phyloP scores from a whole-genome alignment of 2,888 invertebrate species.

The Fragum whitleyi region DNA sequence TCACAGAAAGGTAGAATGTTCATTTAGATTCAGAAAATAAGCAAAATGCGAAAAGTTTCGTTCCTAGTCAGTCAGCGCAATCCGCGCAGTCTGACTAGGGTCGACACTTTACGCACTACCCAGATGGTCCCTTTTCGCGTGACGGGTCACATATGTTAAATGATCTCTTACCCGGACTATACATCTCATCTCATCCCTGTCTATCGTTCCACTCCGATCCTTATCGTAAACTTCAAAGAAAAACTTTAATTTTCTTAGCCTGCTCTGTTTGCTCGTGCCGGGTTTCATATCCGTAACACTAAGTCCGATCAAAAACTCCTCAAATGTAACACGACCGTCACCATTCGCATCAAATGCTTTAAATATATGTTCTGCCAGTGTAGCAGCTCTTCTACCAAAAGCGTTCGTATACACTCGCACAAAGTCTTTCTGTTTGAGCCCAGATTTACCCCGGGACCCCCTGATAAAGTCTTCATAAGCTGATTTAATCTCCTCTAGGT shows the following conservation, averaged over 20 bases:
- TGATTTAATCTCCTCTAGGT: slow-evolving; percentile 50
- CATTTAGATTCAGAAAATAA: too few relatives aligned
- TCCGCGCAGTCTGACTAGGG: too few relatives aligned
- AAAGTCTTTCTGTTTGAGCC: slow-evolving; percentile 45
- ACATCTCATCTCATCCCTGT: slow-evolving; percentile 56
- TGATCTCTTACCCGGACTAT: slow-evolving; percentile 53
- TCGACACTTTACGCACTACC: too few relatives aligned
- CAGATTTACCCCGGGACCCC: slow-evolving; percentile 35
- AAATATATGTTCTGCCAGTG: slow-evolving; percentile 55
- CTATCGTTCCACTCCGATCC: slow-evolving; percentile 62
- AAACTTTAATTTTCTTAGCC: slow-evolving; percentile 48
- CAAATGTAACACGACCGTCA: slow-evolving; percentile 58
- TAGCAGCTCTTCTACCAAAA: slow-evolving; percentile 39
- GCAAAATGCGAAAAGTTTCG: too few relatives aligned
- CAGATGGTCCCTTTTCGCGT: too few relatives aligned
- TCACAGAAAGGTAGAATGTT: too few relatives aligned
- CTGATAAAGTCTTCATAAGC: slow-evolving; percentile 47
- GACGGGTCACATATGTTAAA: too few relatives aligned
- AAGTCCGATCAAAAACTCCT: slow-evolving; percentile 64
- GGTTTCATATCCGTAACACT: slow-evolving; percentile 52
- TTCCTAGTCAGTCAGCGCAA: too few relatives aligned
- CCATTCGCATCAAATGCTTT: slow-evolving; percentile 57
- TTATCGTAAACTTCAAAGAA: slow-evolving; percentile 62
- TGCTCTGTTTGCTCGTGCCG: slow-evolving; percentile 14
- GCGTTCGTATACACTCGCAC: slow-evolving; percentile 57